A percentile compares a stretch with the other conserved stretches of the same genome.
These are phyloP conservation scores for Oryzias dopingdopingensis DNA, from an alignment of 2,797 vertebrate genomes.

Conservation along the genomic window DNA sequence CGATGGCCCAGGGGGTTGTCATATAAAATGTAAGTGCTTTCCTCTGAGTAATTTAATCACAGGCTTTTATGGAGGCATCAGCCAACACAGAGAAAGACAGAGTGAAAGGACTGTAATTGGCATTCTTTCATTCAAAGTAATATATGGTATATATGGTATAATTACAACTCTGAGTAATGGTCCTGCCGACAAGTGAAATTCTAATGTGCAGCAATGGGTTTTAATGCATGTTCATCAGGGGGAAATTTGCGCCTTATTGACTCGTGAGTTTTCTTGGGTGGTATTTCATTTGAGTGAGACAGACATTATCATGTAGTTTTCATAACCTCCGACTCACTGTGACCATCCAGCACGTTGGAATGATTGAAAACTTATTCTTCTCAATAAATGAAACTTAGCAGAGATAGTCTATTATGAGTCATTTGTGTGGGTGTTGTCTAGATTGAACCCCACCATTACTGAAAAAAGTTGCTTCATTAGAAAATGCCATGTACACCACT, in stretches of 20 bases:
- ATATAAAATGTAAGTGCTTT: slow-evolving; percentile 73
- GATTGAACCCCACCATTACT: slow-evolving; percentile 51
- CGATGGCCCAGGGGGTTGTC: slow-evolving; percentile 65
- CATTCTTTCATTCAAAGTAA: slow-evolving; percentile 73
- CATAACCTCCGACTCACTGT: slow-evolving; percentile 32
- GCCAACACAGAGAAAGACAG: slow-evolving; percentile 51
- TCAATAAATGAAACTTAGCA: slow-evolving; percentile 69
- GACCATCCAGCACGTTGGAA: slow-evolving; percentile 13
- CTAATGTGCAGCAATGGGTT: slow-evolving; percentile 52
- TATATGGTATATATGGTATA: slow-evolving; percentile 71
- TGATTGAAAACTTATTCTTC: slow-evolving; percentile 52
- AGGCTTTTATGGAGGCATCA: slow-evolving; percentile 70
- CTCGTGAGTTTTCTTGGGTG: slow-evolving; percentile 49
- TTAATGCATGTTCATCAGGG: slow-evolving; percentile 56
- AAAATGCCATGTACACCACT: slow-evolving; percentile 24
- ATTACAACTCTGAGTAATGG: slow-evolving; percentile 65
- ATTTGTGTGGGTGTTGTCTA: slow-evolving; percentile 55
- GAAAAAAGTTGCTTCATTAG: slow-evolving; percentile 39
- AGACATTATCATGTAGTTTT: slow-evolving; percentile 34
- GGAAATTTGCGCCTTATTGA: slow-evolving; percentile 47
- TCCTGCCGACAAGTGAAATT: slow-evolving; percentile 48
- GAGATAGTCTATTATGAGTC: slow-evolving; percentile 57
- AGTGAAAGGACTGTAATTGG: slow-evolving; percentile 73
- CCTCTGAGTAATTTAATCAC: slow-evolving; percentile 72
- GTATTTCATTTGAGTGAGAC: slow-evolving; percentile 41